Evolutionary conservation across 2,888 invertebrate species (phyloP), one percentile per base, ranked within the genome.

Genomic region (Hypena proboscidalis): DNA sequence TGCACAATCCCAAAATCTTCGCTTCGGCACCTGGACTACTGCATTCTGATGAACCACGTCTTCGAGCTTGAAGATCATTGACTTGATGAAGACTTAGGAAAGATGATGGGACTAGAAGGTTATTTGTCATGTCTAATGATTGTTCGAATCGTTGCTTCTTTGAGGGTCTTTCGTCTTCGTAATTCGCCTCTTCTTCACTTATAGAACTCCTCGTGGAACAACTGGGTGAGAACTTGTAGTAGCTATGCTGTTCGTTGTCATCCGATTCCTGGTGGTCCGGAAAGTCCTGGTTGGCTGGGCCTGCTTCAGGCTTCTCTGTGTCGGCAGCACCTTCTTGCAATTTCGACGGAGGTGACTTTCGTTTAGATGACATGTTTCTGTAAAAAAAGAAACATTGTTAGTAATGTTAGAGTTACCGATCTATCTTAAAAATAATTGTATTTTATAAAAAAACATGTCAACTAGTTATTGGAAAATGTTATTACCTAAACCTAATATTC

Each of bases 331-430:
- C 92, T 93, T 95, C 95, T 93, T 97, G 97, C 90, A 97, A 93
- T 93, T 97, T 97, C 75, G 96, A 97, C 85, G 97, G 97, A 88
- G 97, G 97, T 88, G 97, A 97, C 92, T 97, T 97, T 92, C 97
- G 95, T 95, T 97, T 97, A 92, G 97, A 97, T 94, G 97, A 97
- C 97, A 97, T 97, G 92, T 95, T 97, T 94, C 95, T 95, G 94
- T 21, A 58, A 93, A 93, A 86, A 92, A 91, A 85, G 74, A 19
- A 1, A 1, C 4, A 8, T 0, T 1, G 11, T 50, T 45, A 46
- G 8, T n/a, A 26, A 22, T n/a, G n/a, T n/a, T n/a, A n/a, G n/a
- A n/a, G n/a, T n/a, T n/a, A n/a, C n/a, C n/a, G n/a, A n/a, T n/a
- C n/a, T n/a, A n/a, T n/a, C n/a, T n/a, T n/a, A n/a, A n/a, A n/a